These are phyloP conservation scores for Scaptomyza caliginosa DNA, from an alignment of 2,888 invertebrate genomes.

Conservation along the genomic window DNA sequence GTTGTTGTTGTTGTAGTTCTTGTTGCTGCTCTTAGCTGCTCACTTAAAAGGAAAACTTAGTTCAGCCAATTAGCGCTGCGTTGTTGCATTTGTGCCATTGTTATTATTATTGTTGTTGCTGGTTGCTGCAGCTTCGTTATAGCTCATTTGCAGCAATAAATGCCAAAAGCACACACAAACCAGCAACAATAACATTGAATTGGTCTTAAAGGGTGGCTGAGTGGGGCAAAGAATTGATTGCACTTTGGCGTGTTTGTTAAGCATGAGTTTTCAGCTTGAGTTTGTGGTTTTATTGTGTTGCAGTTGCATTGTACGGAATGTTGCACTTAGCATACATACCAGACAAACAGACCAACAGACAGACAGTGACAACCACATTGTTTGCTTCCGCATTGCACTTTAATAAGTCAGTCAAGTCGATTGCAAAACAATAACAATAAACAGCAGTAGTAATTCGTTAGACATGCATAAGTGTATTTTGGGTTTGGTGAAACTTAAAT, in stretches of 20 bases:
- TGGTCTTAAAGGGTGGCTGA: slow-evolving; percentile 13
- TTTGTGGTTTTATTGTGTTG: slow-evolving; percentile 15
- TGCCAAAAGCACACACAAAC: slow-evolving; percentile 33
- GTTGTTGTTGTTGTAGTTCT: slow-evolving; percentile 8
- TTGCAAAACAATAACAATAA: slow-evolving; percentile 19
- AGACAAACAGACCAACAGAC: slow-evolving; percentile 23
- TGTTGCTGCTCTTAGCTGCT: slow-evolving; percentile 15
- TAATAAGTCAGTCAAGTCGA: slow-evolving; percentile 58
- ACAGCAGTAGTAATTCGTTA: background rate
- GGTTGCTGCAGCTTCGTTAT: slow-evolving; percentile 43
- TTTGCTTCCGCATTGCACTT: slow-evolving; percentile 55
- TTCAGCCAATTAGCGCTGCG: slow-evolving; percentile 11
- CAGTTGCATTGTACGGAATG: slow-evolving; percentile 49
- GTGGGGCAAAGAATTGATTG: slow-evolving; percentile 50
- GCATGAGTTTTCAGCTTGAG: slow-evolving; percentile 18
- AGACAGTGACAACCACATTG: slow-evolving; percentile 34
- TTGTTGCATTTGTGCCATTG: background rate
- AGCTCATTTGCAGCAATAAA: slow-evolving; percentile 62
- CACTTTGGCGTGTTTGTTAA: slow-evolving; percentile 59
- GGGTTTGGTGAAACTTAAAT: background rate
- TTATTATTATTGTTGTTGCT: slow-evolving; percentile 10
- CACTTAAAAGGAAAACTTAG: slow-evolving; percentile 36
- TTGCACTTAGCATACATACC: slow-evolving; percentile 49
- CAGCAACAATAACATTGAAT: slow-evolving; percentile 25
- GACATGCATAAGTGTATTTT: slow-evolving; percentile 15